Conservation (phyloP, 2,797 vertebrate species). For the Sus cebifrons region DNA sequence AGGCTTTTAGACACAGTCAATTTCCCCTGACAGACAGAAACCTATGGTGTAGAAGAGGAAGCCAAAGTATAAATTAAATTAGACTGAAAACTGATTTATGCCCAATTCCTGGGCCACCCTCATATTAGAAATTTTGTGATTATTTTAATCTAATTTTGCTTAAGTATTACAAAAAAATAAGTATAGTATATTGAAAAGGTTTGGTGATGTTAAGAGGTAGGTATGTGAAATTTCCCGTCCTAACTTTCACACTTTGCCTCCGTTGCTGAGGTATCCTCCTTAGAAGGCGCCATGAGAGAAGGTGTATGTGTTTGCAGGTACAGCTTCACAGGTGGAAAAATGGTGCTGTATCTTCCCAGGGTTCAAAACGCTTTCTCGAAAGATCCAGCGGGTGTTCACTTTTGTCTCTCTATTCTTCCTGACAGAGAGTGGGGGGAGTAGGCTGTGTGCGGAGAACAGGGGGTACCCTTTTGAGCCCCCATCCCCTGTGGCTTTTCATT, state of each 20-base stretch:
- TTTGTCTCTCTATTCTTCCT: neutral
- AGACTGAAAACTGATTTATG: neutral
- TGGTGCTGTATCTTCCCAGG: neutral
- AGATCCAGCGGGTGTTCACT: neutral
- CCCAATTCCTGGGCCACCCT: neutral
- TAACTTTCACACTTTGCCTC: neutral
- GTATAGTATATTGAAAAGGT: neutral
- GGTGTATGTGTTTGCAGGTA: neutral
- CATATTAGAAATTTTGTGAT: neutral
- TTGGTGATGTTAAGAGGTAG: neutral
- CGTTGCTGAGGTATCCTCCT: neutral
- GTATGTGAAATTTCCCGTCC: neutral
- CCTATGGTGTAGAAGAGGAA: neutral
- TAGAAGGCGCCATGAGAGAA: neutral
- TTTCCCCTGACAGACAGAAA: neutral
- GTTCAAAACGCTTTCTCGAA: neutral
- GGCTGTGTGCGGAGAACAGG: neutral
- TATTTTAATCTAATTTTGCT: slow-evolving; percentile 40
- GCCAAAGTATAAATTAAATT: neutral
- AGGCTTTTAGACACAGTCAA: neutral
- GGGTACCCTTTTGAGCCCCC: neutral
- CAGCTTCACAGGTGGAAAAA: neutral
- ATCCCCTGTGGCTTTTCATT: neutral
- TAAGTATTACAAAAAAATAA: neutral
- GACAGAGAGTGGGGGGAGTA: too few relatives aligned